Conservation (phyloP, 2,888 invertebrate species). For the Calameuta pallipes region DNA sequence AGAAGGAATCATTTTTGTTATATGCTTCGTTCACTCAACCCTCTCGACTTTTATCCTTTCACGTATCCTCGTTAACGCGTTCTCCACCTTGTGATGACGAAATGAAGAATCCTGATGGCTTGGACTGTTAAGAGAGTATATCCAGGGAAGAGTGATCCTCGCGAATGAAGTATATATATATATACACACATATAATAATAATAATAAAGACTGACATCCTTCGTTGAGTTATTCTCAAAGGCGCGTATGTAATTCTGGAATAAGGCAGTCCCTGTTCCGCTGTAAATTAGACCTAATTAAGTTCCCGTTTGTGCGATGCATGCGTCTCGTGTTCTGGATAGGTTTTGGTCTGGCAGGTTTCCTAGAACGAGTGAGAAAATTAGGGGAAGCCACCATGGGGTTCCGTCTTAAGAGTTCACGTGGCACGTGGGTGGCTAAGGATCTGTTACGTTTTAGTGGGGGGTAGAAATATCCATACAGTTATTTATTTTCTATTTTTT, state of each 20-base stretch:
- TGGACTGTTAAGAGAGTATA: not conserved
- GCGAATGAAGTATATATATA: not conserved
- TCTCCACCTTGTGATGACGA: not conserved
- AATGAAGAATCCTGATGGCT: not conserved
- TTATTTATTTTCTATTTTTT: not conserved
- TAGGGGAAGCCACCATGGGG: conserved; percentile 7
- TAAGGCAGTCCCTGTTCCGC: conserved; percentile 16
- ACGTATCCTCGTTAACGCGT: not conserved
- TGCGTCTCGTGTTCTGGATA: conserved; percentile 11
- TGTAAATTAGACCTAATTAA: conserved; percentile 24
- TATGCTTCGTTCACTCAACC: not conserved
- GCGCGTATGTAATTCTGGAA: not conserved
- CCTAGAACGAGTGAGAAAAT: conserved; percentile 18
- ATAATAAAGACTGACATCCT: not conserved
- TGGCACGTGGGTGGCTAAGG: not conserved
- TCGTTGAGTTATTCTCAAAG: conserved; percentile 5
- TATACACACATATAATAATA: not conserved
- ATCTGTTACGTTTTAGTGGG: not conserved
- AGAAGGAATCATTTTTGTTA: not conserved
- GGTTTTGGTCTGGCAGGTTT: conserved; percentile 20
- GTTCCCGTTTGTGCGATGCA: conserved; percentile 2
- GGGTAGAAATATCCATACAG: not conserved
- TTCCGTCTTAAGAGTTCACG: not conserved
- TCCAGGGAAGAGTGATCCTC: not conserved
- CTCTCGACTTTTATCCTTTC: not conserved